Evolutionary conservation across 2,888 invertebrate species (phyloP).

Genomic region (Chrysotoxum bicinctum): DNA sequence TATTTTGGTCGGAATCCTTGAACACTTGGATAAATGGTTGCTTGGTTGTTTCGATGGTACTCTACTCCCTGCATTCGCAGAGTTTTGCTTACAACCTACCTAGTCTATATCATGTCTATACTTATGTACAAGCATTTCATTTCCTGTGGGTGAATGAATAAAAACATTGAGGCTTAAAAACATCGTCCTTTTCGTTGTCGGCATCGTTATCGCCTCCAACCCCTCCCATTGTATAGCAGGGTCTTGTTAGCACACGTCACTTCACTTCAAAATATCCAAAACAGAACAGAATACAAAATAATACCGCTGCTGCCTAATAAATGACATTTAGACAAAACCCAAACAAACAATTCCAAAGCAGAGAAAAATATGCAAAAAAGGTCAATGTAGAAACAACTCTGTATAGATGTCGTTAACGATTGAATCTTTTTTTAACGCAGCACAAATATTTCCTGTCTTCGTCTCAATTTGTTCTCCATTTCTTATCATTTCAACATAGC

Average conservation of each 20-base stretch:
- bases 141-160: constrained; percentile 70
- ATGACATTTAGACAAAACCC: constrained; percentile 58
- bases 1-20: constrained; percentile 63
- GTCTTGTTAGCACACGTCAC: constrained; percentile 70
- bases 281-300: constrained; percentile 47
- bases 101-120: constrained; percentile 10
- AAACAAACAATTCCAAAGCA: constrained; percentile 59
- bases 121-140: constrained; percentile 42
- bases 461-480: neutral
- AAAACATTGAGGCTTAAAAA: constrained; percentile 56
- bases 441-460: neutral
- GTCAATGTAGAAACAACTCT: constrained; percentile 54
- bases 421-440: neutral
- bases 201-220: constrained; percentile 23
- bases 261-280: constrained; percentile 70
- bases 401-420: constrained; percentile 13
- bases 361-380: constrained; percentile 68
- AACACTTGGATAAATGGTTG: constrained; percentile 50
- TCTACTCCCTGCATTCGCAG: constrained; percentile 51
- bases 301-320: constrained; percentile 64
- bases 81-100: constrained; percentile 28
- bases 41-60: constrained; percentile 37
- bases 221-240: constrained; percentile 22
- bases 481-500: neutral
- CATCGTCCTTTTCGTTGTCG: constrained; percentile 49